Base-by-base conservation (phyloP, 2,113 vertebrate genomes). In the Lophotis ruficrista region DNA sequence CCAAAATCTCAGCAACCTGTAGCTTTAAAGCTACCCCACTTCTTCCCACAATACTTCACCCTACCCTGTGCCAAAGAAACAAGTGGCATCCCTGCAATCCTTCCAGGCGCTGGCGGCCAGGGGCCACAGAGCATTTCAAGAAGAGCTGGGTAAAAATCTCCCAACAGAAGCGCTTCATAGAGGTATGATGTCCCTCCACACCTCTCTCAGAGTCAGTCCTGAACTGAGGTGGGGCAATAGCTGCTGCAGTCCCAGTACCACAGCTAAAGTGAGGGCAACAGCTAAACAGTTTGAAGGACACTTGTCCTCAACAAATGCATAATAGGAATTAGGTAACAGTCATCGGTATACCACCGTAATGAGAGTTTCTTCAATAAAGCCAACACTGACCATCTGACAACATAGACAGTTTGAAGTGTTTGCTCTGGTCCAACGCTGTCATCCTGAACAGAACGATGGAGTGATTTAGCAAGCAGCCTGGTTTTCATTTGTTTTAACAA, bases 131-230 rank as follows among this genome's bases (percentile, higher is more conserved):
- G 22, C 27, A 45, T 75, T 87, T 62, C 1, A 57, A 79, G 56
- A 53, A 79, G 37, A 71, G 8, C 12, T 11, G 20, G 4, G 12
- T 53, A 71, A 82, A 84, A 38, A 12, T 48, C 51, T 75, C 24
- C 24, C 4, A 1, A 35, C 30, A 65, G 11, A 6, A 81, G 35
- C 37, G 12, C 48, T 56, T 48, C 17, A 3, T 2, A 58, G 54
- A 48, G 18, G 33, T 37, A 8, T 0, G 0, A 50, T 6, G 5
- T 57, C 20, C 28, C 37, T 84, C 43, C 84, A 13, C 31, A 56
- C 28, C 14, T 83, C 37, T 65, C 60, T 33, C 20, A n/a, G 12
- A 45, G 47, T 8, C 68, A 61, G 53, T 58, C n/a, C 50, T 65
- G 1, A 56, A 61, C 31, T 41, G 33, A 31, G 6, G 7, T 54